A percentile compares a stretch with the other conserved stretches of the same genome.
Evolutionary conservation across 2,888 invertebrate species (phyloP).

Genomic region (Invenusta paracnida): DNA sequence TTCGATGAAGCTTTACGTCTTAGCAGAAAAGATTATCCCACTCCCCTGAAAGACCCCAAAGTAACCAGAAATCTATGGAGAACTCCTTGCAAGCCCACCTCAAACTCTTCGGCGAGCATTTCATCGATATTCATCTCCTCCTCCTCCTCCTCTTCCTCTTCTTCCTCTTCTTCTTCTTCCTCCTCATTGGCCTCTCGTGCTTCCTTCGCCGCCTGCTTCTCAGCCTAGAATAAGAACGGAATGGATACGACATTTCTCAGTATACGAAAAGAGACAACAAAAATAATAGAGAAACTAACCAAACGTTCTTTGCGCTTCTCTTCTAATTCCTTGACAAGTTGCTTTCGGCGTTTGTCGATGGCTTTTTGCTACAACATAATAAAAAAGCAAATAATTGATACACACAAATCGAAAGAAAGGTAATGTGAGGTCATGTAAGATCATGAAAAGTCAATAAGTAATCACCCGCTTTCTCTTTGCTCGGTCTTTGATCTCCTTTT

Average conservation of each 20-base stretch:
- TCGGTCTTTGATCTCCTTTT: constrained; percentile 53
- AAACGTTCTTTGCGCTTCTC: constrained; percentile 41
- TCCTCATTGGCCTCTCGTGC: constrained; percentile 38
- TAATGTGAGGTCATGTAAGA: too few relatives aligned
- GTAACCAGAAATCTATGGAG: too few relatives aligned
- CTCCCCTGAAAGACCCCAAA: too few relatives aligned
- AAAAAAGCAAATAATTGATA: too few relatives aligned
- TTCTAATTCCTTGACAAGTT: constrained; percentile 53
- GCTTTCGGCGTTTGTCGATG: constrained; percentile 56
- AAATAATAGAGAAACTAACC: constrained; percentile 23
- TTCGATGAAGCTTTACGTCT: too few relatives aligned
- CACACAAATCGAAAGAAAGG: too few relatives aligned
- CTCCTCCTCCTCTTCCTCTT: constrained; percentile 56
- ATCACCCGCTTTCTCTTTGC: constrained; percentile 56
- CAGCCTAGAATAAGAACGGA: not conserved
- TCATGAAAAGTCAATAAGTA: constrained; percentile 10
- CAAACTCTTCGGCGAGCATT: constrained; percentile 57
- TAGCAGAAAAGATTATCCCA: too few relatives aligned
- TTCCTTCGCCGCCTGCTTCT: constrained; percentile 47
- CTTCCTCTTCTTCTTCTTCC: constrained; percentile 51
- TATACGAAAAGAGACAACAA: not conserved
- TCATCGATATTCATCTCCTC: constrained; percentile 57
- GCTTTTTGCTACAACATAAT: constrained; percentile 53
- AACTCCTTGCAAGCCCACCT: too few relatives aligned
- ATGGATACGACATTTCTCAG: too few relatives aligned